These are phyloP conservation scores for Leptogaster cylindrica DNA, from an alignment of 2,888 invertebrate genomes.

Conservation along the genomic window DNA sequence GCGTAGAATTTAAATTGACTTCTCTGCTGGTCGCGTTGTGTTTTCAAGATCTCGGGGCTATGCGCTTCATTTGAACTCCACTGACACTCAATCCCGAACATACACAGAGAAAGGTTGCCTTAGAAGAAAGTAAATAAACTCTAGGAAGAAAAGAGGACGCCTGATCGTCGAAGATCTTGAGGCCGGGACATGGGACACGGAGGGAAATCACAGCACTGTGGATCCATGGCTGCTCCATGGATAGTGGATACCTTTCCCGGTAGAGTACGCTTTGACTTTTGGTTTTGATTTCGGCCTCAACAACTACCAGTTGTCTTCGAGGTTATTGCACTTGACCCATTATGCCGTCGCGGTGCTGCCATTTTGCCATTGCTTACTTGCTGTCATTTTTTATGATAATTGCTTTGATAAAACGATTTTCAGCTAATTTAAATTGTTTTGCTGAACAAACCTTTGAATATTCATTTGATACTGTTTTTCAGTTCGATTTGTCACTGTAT, in stretches of 20 bases:
- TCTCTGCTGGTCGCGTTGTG: not conserved
- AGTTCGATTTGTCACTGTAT: too few relatives aligned
- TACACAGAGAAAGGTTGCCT: too few relatives aligned
- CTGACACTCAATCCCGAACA: too few relatives aligned
- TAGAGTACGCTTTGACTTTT: too few relatives aligned
- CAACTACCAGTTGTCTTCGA: constrained; percentile 6
- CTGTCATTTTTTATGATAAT: constrained; percentile 6
- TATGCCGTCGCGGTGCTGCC: not conserved
- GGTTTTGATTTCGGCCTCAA: constrained; percentile 8
- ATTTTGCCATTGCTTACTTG: not conserved
- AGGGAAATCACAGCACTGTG: too few relatives aligned
- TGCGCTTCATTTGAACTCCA: not conserved
- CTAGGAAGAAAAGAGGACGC: constrained; percentile 1
- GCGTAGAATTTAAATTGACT: constrained; percentile 29
- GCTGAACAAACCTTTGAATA: too few relatives aligned
- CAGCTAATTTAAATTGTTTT: too few relatives aligned
- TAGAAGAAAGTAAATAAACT: constrained; percentile 12
- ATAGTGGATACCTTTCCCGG: too few relatives aligned
- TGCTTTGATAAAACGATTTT: not conserved
- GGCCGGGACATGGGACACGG: too few relatives aligned
- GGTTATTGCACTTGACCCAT: constrained; percentile 17
- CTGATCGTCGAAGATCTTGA: too few relatives aligned
- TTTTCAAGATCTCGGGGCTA: not conserved
- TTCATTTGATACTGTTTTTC: too few relatives aligned
- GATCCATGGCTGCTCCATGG: too few relatives aligned